Evolutionary conservation across 2,113 vertebrate species (phyloP), one percentile per base, ranked within the genome.

Genomic region (Noctilio leporinus): DNA sequence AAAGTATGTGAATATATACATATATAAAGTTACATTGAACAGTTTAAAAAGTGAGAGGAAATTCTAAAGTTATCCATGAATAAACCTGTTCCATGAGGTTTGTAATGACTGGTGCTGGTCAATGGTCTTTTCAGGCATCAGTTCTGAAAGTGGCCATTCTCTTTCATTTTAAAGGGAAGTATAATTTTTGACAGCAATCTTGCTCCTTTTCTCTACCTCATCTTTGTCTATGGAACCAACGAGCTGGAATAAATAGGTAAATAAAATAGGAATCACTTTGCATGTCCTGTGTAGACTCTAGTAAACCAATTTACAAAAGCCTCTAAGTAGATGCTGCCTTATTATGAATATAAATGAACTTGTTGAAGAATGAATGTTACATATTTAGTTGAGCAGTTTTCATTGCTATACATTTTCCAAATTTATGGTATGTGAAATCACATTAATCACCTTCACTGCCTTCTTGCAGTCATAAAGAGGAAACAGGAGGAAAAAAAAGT

Each of bases 281-380:
- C 14, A 45, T 57, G 57, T 72, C 33, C 14, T 19, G 10, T 28
- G 19, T 30, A 43, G 43, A 83, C 76, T 70, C 43, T 47, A 38
- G 28, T 40, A 67, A 35, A 45, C 49, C 12, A 1, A 17, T 92
- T 92, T 69, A 64, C 35, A 53, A 53, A 91, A 77, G 55, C 45
- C 47, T 67, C 57, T 43, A 17, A 3, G 20, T 30, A 30, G 28
- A 84, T 10, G 15, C 55, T 35, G 40, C 49, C 57, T 96, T 89
- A 55, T 91, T 94, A 81, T 92, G 86, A 95, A 88, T 92, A 53
- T 84, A 94, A 92, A 95, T 94, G 89, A 89, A 51, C 33, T 94
- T 38, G 57, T n/a, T 16, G 5, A 80, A 53, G 72, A 94, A 93
- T 43, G 14, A 57, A 80, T 84, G 65, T n/a, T 53, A 59, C 67